Percentiles rank a stretch among this genome's conserved stretches.
Evolutionary conservation across 1,140 invertebrate genomes (phyloP).

Genomic region (Cotesia vestalis): DNA sequence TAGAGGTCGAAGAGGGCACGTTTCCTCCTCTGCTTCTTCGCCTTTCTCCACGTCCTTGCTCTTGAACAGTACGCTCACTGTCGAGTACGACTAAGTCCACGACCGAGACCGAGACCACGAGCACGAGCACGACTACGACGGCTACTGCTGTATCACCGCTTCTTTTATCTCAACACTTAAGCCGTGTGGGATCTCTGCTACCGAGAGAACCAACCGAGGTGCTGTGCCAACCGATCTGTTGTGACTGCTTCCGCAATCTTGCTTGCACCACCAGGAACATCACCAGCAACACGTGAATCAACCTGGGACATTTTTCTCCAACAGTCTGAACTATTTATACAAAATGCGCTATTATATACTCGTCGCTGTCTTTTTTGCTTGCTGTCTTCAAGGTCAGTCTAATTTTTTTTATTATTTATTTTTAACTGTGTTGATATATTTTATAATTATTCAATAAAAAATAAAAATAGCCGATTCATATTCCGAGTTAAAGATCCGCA

Average conservation of each 20-base stretch:
- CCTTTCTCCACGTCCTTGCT: conserved; percentile 25
- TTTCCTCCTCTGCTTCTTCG: conserved; percentile 40
- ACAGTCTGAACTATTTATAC: conserved; percentile 16
- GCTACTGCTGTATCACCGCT: background rate
- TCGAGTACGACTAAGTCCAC: too few species aligned
- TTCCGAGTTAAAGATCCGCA: too few species aligned
- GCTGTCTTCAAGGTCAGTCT: conserved; percentile 61
- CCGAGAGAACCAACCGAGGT: background rate
- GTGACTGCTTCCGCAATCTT: conserved; percentile 22
- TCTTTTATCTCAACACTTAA: conserved; percentile 30
- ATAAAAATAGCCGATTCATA: background rate
- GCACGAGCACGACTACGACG: background rate
- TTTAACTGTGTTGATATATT: background rate
- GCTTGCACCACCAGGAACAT: conserved; percentile 13
- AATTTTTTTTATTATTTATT: conserved; percentile 6
- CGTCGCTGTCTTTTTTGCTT: conserved; percentile 54
- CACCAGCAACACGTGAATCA: conserved; percentile 10
- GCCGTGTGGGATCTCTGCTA: conserved; percentile 33
- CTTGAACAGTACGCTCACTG: background rate
- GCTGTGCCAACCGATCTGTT: background rate
- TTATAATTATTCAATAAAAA: background rate
- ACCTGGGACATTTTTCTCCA: background rate
- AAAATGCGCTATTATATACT: conserved; percentile 58
- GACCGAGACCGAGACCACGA: too few species aligned
- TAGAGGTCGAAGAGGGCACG: conserved; percentile 64